These are phyloP conservation scores for Etheostoma perlongum DNA, from an alignment of 2,797 vertebrate genomes.

Conservation along the genomic window DNA sequence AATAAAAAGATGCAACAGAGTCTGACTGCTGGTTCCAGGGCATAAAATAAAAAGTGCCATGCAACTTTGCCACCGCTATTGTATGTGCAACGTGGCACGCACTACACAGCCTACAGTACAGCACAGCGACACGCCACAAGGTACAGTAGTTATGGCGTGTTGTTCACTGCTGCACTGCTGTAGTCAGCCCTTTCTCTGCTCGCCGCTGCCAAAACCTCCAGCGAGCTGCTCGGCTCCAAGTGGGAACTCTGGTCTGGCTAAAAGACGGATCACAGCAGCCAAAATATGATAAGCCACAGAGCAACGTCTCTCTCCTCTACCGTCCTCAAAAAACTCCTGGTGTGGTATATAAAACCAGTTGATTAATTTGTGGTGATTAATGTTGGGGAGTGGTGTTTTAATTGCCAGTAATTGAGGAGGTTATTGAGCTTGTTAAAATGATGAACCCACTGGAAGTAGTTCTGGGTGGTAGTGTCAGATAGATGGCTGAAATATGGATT, in stretches of 20 bases:
- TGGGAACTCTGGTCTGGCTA: constrained; percentile 62
- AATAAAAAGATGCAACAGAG: neutral
- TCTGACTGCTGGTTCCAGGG: neutral
- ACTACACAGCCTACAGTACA: constrained; percentile 21
- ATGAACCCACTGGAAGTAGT: constrained; percentile 9
- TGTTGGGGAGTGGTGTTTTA: neutral
- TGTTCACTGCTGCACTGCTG: constrained; percentile 61
- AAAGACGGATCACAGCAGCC: constrained; percentile 39
- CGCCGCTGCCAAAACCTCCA: constrained; percentile 68
- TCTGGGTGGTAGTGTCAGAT: constrained; percentile 23
- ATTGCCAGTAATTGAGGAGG: constrained; percentile 14
- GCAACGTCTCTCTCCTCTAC: constrained; percentile 23
- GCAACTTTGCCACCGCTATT: neutral
- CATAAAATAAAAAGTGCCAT: neutral
- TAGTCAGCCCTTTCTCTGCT: constrained; percentile 70
- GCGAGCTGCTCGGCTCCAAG: constrained; percentile 53
- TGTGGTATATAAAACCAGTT: constrained; percentile 9
- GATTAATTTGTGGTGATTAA: constrained; percentile 37
- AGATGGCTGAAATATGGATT: constrained; percentile 8
- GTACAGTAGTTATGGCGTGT: constrained; percentile 55
- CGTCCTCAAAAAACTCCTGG: constrained; percentile 3
- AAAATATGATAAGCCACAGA: constrained; percentile 60
- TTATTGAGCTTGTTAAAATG: constrained; percentile 41
- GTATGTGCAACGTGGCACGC: constrained; percentile 62
- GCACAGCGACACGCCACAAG: constrained; percentile 46